Evolutionary conservation across 1,140 invertebrate genomes (phyloP).

Genomic region (Neodiprion virginianus): DNA sequence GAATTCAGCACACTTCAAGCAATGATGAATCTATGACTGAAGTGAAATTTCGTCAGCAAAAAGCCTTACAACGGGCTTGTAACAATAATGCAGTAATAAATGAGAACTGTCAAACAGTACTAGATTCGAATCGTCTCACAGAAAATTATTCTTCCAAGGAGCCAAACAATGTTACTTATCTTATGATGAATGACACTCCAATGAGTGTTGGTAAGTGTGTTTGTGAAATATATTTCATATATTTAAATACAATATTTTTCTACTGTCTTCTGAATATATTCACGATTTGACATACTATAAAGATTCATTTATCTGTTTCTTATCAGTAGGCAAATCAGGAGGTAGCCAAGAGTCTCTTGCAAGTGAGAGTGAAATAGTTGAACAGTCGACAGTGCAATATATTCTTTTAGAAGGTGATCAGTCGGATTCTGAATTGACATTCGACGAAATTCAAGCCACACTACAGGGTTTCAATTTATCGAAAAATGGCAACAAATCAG

Average conservation of each 20-base stretch:
- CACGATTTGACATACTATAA: neutral
- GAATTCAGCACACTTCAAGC: conserved; percentile 26
- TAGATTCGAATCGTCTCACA: neutral
- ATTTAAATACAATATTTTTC: neutral
- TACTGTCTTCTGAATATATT: neutral
- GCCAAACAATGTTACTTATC: conserved; percentile 29
- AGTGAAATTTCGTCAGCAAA: neutral
- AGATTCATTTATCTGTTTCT: neutral
- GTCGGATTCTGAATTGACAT: conserved; percentile 55
- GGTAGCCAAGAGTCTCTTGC: conserved; percentile 26
- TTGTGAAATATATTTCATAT: neutral
- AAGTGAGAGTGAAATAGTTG: conserved; percentile 43
- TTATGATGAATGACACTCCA: conserved; percentile 34
- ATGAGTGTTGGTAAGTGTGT: conserved; percentile 30
- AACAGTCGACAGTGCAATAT: conserved; percentile 56
- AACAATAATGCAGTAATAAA: neutral
- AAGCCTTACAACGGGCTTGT: neutral
- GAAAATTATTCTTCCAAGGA: conserved; percentile 20
- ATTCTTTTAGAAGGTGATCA: conserved; percentile 49
- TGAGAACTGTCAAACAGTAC: neutral
- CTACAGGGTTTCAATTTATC: conserved; percentile 37
- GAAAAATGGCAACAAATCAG: neutral
- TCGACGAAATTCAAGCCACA: conserved; percentile 51
- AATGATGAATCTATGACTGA: conserved; percentile 12
- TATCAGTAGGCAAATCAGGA: neutral